Conservation (phyloP, 2,113 vertebrate species). For the Mustela nigripes region DNA sequence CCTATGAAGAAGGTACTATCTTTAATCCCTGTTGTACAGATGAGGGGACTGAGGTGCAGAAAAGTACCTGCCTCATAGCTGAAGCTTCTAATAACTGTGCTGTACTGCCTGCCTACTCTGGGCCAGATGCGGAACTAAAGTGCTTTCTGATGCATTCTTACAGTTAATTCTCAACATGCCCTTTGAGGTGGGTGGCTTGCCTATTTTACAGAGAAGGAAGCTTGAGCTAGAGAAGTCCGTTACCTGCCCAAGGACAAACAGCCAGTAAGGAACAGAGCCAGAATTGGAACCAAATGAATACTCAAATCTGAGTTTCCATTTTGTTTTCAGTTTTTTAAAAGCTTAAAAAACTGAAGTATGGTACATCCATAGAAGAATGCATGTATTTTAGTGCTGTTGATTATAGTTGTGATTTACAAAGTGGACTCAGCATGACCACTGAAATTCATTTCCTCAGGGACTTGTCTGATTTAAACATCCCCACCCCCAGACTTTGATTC, state of each 20-base stretch:
- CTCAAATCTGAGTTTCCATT: neutral
- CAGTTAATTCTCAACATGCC: neutral
- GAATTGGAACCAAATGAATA: neutral
- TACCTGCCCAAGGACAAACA: neutral
- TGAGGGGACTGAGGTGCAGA: constrained; percentile 6
- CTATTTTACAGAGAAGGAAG: constrained; percentile 26
- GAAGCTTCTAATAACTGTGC: neutral
- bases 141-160: neutral
- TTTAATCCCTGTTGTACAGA: constrained; percentile 6
- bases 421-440: neutral
- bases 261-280: neutral
- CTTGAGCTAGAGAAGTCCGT: neutral
- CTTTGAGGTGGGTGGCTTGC: neutral
- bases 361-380: neutral
- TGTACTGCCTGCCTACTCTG: neutral
- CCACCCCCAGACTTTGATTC: neutral
- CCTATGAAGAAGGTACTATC: neutral
- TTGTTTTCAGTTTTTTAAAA: neutral
- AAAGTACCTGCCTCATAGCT: neutral
- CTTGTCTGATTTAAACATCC: neutral
- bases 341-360: neutral
- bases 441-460: neutral
- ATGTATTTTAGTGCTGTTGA: neutral
- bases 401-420: constrained; percentile 10
- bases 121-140: neutral